phyloP scores from a whole-genome alignment of 1,140 invertebrate species.

The Phymastichus coffea region DNA sequence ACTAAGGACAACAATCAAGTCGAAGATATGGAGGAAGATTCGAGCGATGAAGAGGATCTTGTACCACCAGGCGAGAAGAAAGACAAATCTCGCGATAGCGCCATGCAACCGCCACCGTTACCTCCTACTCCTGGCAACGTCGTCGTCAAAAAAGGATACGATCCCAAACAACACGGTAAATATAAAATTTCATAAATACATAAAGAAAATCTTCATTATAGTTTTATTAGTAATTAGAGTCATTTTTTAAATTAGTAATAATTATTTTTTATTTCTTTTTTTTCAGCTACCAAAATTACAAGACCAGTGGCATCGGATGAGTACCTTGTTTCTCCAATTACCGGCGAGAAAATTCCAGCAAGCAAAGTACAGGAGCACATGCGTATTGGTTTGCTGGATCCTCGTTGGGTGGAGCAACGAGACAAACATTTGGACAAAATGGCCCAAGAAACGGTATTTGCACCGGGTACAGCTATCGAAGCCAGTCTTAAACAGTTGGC shows the following conservation, averaged over 20 bases:
- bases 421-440: conserved; percentile 86
- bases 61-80: conserved; percentile 52
- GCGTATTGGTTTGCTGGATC: conserved; percentile 94
- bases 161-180: conserved; percentile 80
- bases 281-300: conserved; percentile 59
- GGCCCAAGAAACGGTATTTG: conserved; percentile 85
- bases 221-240: too few species aligned
- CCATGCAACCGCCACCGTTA: conserved; percentile 68
- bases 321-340: conserved; percentile 96
- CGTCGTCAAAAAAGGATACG: conserved; percentile 93
- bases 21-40: conserved; percentile 90
- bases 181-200: too few species aligned
- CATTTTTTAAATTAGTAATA: too few species aligned
- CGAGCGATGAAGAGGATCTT: conserved; percentile 72
- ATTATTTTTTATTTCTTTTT: too few species aligned
- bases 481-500: conserved; percentile 94
- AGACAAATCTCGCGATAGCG: conserved; percentile 51
- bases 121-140: conserved; percentile 92
- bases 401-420: conserved; percentile 95
- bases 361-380: conserved; percentile 98
- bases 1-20: conserved; percentile 69
- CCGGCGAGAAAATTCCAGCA: conserved; percentile 94
- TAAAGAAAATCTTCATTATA: too few species aligned
- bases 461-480: conserved; percentile 88
- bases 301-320: conserved; percentile 72